phyloP scores from a whole-genome alignment of 2,888 invertebrate species.

The Volucella inanis region DNA sequence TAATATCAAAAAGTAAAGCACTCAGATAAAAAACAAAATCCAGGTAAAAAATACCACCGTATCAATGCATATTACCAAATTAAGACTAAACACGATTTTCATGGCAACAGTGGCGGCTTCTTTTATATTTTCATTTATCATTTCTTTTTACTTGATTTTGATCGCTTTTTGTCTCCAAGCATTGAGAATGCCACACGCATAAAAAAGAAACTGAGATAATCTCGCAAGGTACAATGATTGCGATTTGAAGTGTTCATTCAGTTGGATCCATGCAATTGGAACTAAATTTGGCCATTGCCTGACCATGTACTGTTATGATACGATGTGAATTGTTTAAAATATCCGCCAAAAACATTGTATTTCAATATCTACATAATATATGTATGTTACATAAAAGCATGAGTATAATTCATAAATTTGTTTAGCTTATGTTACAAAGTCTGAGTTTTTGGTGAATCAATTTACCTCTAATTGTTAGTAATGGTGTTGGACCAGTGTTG shows the following conservation, averaged over 20 bases:
- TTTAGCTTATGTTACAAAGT: background rate
- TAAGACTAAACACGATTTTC: slow-evolving; percentile 66
- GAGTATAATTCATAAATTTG: too few relatives aligned
- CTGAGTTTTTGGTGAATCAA: background rate
- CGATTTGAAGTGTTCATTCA: too few relatives aligned
- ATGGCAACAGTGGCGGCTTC: slow-evolving; percentile 61
- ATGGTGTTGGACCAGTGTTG: background rate
- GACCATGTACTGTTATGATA: slow-evolving; percentile 18
- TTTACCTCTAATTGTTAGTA: background rate
- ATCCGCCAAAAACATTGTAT: background rate
- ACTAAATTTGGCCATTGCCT: background rate
- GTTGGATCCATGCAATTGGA: too few relatives aligned
- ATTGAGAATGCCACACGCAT: slow-evolving; percentile 56
- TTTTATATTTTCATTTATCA: slow-evolving; percentile 66
- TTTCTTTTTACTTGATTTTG: slow-evolving; percentile 73
- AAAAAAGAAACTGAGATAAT: slow-evolving; percentile 3
- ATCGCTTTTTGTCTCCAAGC: slow-evolving; percentile 60
- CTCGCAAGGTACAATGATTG: too few relatives aligned
- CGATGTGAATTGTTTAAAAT: slow-evolving; percentile 16
- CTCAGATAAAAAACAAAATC: slow-evolving; percentile 38
- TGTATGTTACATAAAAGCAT: too few relatives aligned
- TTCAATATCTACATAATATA: too few relatives aligned
- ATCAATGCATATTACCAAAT: slow-evolving; percentile 69
- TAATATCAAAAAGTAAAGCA: slow-evolving; percentile 42
- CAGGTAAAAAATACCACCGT: slow-evolving; percentile 64